A percentile compares a stretch with the other conserved stretches of the same genome.
phyloP scores from a whole-genome alignment of 2,113 vertebrate genomes.

The Periophthalmodon schlosseri region DNA sequence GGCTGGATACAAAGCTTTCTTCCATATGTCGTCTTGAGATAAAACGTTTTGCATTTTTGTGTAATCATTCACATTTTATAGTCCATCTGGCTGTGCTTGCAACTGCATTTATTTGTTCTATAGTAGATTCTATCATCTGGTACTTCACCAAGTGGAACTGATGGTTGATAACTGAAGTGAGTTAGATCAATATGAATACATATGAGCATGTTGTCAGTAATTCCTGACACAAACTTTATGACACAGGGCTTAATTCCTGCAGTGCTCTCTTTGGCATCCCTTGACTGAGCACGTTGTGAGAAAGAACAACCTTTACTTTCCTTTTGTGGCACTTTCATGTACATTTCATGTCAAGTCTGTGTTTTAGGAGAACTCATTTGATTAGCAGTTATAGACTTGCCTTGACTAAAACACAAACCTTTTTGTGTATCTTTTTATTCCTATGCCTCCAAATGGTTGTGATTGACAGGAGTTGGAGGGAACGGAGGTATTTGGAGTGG shows the following conservation, averaged over 20 bases:
- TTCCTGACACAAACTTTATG: slow-evolving; percentile 6
- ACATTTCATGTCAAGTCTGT: no score
- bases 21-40: background rate
- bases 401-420: background rate
- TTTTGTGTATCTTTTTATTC: background rate
- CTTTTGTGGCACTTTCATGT: background rate
- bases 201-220: background rate
- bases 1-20: background rate
- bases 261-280: background rate
- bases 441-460: slow-evolving; percentile 11
- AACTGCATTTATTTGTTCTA: background rate
- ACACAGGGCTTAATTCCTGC: slow-evolving; percentile 20
- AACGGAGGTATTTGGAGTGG: slow-evolving; percentile 85
- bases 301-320: slow-evolving; percentile 3
- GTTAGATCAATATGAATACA: background rate
- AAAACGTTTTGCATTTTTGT: background rate
- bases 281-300: slow-evolving; percentile 8
- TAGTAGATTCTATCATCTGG: slow-evolving; percentile 2
- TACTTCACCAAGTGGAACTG: background rate
- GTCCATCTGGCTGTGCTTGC: background rate
- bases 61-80: background rate
- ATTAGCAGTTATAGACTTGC: background rate
- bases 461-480: slow-evolving; percentile 82
- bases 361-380: background rate
- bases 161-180: background rate